These are phyloP conservation scores for Gerris lacustris DNA, from an alignment of 2,888 invertebrate genomes.

Conservation along the genomic window DNA sequence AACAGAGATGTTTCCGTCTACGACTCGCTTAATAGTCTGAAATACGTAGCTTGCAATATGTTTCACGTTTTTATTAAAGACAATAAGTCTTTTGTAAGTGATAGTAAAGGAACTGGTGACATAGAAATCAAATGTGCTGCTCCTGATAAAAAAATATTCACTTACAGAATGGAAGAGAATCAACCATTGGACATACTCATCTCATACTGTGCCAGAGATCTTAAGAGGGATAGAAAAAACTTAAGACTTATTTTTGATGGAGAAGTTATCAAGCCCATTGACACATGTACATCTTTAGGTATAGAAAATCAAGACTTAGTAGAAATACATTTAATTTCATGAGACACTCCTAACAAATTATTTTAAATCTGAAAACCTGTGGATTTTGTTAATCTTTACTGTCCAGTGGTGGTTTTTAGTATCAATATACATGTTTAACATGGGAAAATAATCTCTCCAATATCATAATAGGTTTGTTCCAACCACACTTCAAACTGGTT, in stretches of 20 bases:
- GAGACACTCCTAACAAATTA: no score
- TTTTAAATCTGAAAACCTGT: no score
- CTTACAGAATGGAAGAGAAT: neutral
- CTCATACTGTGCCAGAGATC: neutral
- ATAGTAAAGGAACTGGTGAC: neutral
- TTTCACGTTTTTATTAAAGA: neutral
- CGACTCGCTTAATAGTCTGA: neutral
- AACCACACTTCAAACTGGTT: no score
- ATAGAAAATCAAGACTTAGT: neutral
- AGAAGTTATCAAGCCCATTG: neutral
- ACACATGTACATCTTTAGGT: neutral
- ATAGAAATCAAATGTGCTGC: neutral
- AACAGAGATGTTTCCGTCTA: neutral
- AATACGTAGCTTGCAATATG: neutral
- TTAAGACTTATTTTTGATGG: neutral
- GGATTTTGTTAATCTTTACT: no score
- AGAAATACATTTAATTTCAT: neutral
- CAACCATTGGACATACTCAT: neutral
- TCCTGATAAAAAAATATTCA: neutral
- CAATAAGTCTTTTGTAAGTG: neutral
- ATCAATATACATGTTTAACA: no score
- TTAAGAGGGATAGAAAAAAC: neutral
- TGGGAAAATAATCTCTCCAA: no score
- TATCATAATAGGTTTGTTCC: no score
- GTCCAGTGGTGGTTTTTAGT: no score